Conservation (phyloP, 2,797 vertebrate species). For the Malurus splendens region DNA sequence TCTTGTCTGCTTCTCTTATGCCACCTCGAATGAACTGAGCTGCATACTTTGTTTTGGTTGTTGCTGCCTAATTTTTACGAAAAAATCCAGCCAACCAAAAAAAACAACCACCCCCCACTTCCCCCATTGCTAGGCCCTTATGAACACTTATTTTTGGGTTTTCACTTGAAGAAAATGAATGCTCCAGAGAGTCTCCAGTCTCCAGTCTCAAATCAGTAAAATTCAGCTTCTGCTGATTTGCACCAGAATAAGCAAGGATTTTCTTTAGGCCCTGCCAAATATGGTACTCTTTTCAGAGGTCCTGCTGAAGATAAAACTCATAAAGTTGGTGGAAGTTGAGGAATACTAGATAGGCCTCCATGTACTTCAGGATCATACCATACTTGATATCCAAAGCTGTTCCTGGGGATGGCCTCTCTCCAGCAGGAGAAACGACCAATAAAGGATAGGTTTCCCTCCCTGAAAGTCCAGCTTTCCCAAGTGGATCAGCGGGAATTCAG, state of each 20-base stretch:
- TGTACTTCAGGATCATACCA: background rate
- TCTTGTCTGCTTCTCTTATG: background rate
- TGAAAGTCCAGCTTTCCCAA: background rate
- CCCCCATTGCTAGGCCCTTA: background rate
- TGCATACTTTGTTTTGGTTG: background rate
- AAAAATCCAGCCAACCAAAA: background rate
- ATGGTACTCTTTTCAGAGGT: background rate
- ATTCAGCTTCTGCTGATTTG: background rate
- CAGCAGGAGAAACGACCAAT: fast-evolving
- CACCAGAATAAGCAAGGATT: background rate
- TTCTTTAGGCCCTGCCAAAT: background rate
- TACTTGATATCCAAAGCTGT: background rate
- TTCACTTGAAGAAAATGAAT: background rate
- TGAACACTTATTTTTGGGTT: background rate
- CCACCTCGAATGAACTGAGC: background rate
- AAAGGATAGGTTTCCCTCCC: background rate
- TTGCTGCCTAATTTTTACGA: background rate
- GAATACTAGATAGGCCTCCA: background rate
- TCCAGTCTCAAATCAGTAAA: background rate
- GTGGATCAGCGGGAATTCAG: background rate
- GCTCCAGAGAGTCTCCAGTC: background rate
- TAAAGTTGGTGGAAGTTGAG: background rate
- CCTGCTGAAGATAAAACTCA: background rate
- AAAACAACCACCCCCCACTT: background rate
- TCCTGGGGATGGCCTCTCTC: background rate